A percentile compares a stretch with the other conserved stretches of the same genome.
Conservation (phyloP, 2,113 vertebrate species). For the Mustelus asterias region DNA sequence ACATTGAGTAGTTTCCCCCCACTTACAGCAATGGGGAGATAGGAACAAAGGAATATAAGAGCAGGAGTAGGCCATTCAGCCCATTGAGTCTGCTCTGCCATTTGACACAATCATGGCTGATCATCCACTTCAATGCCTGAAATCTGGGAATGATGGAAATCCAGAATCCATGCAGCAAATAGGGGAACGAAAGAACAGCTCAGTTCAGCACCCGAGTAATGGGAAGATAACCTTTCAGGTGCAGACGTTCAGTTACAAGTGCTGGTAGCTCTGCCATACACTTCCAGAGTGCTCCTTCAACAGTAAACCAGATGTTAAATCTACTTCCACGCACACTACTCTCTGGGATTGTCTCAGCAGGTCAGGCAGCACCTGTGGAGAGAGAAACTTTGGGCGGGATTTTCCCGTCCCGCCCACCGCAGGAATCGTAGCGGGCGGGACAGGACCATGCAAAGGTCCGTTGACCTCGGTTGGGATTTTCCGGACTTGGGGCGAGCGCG, state of each 20-base stretch:
- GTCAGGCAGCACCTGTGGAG: too few relatives aligned
- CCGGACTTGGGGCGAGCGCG: too few relatives aligned
- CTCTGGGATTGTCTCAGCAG: too few relatives aligned
- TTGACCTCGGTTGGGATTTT: too few relatives aligned
- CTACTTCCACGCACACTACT: neutral
- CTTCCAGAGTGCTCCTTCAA: neutral
- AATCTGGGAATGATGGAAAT: neutral
- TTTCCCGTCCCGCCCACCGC: too few relatives aligned
- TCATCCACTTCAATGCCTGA: neutral
- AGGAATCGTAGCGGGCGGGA: too few relatives aligned
- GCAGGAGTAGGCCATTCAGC: too few relatives aligned
- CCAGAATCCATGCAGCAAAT: neutral
- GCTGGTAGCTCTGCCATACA: neutral
- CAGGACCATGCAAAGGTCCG: too few relatives aligned
- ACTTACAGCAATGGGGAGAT: neutral
- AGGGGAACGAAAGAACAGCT: neutral
- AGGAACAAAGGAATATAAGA: neutral
- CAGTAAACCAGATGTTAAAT: neutral
- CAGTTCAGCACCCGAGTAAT: neutral
- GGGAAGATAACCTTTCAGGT: neutral
- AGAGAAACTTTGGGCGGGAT: too few relatives aligned
- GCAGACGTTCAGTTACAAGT: neutral
- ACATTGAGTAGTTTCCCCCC: neutral
- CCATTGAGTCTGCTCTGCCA: too few relatives aligned
- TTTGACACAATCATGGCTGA: too few relatives aligned